Evolutionary conservation across 1,140 invertebrate genomes (phyloP).

Genomic region (Pseudobourletiella spinata): DNA sequence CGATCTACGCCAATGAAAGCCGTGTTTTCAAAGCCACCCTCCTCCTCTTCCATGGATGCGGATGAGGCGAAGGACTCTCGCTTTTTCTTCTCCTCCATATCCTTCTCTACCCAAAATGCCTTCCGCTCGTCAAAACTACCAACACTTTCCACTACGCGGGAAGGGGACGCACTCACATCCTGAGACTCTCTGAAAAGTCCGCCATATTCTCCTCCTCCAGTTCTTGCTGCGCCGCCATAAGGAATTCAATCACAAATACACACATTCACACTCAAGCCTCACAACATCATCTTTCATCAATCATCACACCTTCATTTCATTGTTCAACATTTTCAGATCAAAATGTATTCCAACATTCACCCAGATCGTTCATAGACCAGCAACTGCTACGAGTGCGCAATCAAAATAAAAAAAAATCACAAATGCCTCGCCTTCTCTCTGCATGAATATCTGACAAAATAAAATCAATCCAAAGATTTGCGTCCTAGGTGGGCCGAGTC

Average conservation of each 20-base stretch:
- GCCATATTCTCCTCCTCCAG: not conserved
- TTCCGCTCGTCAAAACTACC: conserved; percentile 28
- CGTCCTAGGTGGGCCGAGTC: too few relatives aligned
- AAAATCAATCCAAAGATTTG: too few relatives aligned
- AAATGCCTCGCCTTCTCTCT: too few relatives aligned
- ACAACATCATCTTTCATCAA: not conserved
- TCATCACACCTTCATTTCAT: too few relatives aligned
- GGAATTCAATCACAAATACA: not conserved
- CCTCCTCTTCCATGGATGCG: conserved; percentile 18
- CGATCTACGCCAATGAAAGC: conserved; percentile 45
- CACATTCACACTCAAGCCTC: not conserved
- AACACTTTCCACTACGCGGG: conserved; percentile 29
- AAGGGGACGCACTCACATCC: conserved; percentile 29
- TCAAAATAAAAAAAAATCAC: too few relatives aligned
- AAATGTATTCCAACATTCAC: too few relatives aligned
- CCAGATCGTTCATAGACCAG: too few relatives aligned
- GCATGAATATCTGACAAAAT: too few relatives aligned
- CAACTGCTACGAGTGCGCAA: too few relatives aligned
- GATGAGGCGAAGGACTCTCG: conserved; percentile 24
- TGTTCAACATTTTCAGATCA: too few relatives aligned
- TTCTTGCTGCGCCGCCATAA: not conserved
- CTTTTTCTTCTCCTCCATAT: conserved; percentile 29
- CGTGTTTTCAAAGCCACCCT: conserved; percentile 45
- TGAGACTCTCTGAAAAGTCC: not conserved
- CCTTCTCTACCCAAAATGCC: conserved; percentile 29